Evolutionary conservation across 2,797 vertebrate species (phyloP).

Genomic region (Squalus acanthias): DNA sequence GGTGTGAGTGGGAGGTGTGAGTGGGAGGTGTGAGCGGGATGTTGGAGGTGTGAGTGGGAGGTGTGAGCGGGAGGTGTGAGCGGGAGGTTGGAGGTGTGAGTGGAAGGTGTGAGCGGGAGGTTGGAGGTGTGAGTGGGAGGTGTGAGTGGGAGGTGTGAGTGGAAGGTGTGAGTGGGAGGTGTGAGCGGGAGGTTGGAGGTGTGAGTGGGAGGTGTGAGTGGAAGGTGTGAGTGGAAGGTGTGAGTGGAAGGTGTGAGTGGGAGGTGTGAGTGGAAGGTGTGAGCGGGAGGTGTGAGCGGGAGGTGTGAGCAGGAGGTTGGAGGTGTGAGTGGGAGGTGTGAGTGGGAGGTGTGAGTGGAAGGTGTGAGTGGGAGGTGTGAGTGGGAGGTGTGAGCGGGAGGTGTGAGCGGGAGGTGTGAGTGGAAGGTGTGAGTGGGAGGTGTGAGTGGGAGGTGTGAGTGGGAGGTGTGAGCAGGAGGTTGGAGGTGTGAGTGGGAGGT

Average conservation of each 20-base stretch:
- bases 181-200: too few relatives aligned
- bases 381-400: not conserved
- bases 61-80: too few relatives aligned
- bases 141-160: too few relatives aligned
- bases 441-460: not conserved
- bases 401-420: not conserved
- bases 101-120: rapidly evolving
- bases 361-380: rapidly evolving
- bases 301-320: too few relatives aligned
- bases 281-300: too few relatives aligned
- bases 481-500: not conserved
- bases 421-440: too few relatives aligned
- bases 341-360: not conserved
- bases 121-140: not conserved
- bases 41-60: too few relatives aligned
- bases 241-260: too few relatives aligned
- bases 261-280: too few relatives aligned
- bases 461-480: not conserved
- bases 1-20: rapidly evolving
- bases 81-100: not conserved
- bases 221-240: too few relatives aligned
- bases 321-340: not conserved
- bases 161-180: too few relatives aligned
- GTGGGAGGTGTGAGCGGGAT: not conserved
- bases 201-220: too few relatives aligned